Conservation (phyloP, 1,140 invertebrate genomes). For the Augochlora pura region DNA sequence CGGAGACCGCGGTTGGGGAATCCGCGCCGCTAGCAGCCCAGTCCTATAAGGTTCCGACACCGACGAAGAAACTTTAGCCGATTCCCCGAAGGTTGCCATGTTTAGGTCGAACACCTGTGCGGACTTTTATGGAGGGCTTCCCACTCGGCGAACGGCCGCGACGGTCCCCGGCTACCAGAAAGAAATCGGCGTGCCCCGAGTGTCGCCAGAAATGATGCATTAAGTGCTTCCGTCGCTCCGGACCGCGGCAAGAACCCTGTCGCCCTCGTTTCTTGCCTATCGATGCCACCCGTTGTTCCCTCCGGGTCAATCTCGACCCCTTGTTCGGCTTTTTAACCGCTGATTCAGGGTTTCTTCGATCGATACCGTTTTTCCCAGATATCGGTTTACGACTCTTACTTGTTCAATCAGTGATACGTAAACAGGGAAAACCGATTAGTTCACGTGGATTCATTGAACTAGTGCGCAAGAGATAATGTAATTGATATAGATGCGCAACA, state of each 20-base stretch:
- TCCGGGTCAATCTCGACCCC: too few species aligned
- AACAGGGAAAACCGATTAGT: too few species aligned
- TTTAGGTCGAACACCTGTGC: constrained; percentile 71
- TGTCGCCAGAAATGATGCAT: constrained; percentile 53
- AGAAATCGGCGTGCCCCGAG: constrained; percentile 39
- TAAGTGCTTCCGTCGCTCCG: constrained; percentile 39
- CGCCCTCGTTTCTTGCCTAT: neutral
- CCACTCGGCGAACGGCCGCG: constrained; percentile 19
- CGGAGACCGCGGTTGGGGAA: constrained; percentile 28
- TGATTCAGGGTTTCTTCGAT: neutral
- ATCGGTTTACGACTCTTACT: too few species aligned
- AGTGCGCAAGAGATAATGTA: too few species aligned
- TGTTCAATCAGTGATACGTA: too few species aligned
- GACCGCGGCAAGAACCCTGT: neutral
- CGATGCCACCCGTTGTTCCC: too few species aligned
- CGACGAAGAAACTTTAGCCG: constrained; percentile 52
- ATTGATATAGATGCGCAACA: too few species aligned
- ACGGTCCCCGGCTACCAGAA: constrained; percentile 22
- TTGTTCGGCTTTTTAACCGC: too few species aligned
- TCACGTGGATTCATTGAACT: too few species aligned
- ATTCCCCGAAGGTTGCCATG: constrained; percentile 68
- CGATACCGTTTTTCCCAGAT: too few species aligned
- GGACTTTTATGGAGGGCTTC: constrained; percentile 58
- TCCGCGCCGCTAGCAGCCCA: neutral
- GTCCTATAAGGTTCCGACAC: constrained; percentile 65